Evolutionary conservation across 1,140 invertebrate species (phyloP).

Genomic region (Hypothenemus hampei): DNA sequence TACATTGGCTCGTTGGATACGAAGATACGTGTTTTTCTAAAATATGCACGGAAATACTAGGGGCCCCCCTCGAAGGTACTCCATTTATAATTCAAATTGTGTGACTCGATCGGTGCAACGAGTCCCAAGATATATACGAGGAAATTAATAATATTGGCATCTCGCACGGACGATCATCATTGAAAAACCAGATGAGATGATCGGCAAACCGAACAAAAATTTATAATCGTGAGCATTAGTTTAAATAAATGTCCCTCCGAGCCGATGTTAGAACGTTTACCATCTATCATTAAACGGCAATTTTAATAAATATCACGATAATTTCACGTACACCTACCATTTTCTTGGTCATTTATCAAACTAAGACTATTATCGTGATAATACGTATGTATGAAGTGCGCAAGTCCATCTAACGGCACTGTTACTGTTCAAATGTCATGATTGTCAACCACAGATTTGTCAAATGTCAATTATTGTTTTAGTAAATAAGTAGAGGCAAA

Average conservation of each 20-base stretch:
- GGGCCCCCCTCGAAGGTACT: slow-evolving; percentile 13
- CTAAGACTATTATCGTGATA: neutral
- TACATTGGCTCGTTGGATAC: slow-evolving; percentile 7
- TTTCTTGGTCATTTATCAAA: slow-evolving; percentile 17
- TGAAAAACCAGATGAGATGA: slow-evolving; percentile 7
- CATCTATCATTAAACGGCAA: slow-evolving; percentile 18
- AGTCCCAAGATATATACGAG: slow-evolving; percentile 11
- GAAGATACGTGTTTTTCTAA: slow-evolving; percentile 5
- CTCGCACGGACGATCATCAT: slow-evolving; percentile 4
- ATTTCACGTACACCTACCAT: slow-evolving; percentile 22
- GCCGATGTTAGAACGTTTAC: slow-evolving; percentile 13
- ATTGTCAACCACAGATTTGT: too few species aligned
- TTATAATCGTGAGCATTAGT: slow-evolving; percentile 10
- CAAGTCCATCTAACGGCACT: slow-evolving; percentile 1
- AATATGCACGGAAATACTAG: slow-evolving; percentile 16
- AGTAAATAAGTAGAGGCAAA: too few species aligned
- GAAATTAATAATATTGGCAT: slow-evolving; percentile 21
- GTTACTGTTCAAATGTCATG: too few species aligned
- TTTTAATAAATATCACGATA: slow-evolving; percentile 16
- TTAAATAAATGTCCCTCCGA: slow-evolving; percentile 15
- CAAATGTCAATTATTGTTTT: too few species aligned
- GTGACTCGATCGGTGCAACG: slow-evolving; percentile 6
- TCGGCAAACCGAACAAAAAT: slow-evolving; percentile 1
- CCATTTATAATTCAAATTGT: slow-evolving; percentile 18
- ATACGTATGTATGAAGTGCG: neutral